phyloP scores from a whole-genome alignment of 2,797 vertebrate species.

The Fundulus diaphanus region DNA sequence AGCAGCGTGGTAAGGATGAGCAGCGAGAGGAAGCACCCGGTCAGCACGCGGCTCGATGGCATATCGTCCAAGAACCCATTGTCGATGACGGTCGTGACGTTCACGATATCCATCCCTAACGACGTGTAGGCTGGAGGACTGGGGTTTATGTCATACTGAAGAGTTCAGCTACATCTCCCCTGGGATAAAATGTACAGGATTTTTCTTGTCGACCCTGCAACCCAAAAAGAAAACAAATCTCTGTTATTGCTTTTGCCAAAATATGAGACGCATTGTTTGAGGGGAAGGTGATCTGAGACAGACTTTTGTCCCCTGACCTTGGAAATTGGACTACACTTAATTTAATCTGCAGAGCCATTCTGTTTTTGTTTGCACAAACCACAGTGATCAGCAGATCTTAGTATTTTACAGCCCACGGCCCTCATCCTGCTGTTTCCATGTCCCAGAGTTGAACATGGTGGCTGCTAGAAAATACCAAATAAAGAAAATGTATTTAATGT shows the following conservation, averaged over 20 bases:
- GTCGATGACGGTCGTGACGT: conserved; percentile 86
- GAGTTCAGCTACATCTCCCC: conserved; percentile 34
- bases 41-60: conserved; percentile 90
- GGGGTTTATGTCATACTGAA: conserved; percentile 57
- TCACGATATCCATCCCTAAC: conserved; percentile 88
- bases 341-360: conserved; percentile 28
- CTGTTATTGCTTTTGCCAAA: conserved; percentile 26
- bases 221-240: neutral
- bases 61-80: conserved; percentile 85
- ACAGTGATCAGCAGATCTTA: too few species aligned
- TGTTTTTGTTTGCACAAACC: conserved; percentile 27
- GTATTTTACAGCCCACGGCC: neutral
- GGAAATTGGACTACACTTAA: conserved; percentile 51
- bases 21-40: conserved; percentile 93
- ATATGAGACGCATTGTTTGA: conserved; percentile 21
- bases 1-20: conserved; percentile 95
- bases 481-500: neutral
- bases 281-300: conserved; percentile 9
- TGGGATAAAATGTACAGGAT: conserved; percentile 16
- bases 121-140: neutral
- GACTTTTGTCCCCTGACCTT: conserved; percentile 37
- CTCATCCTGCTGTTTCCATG: neutral
- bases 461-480: neutral
- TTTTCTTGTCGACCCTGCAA: conserved; percentile 6
- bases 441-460: neutral